Evolutionary conservation across 2,888 invertebrate genomes (phyloP), one percentile per base, ranked within the genome.

Genomic region (Blomia tropicalis): DNA sequence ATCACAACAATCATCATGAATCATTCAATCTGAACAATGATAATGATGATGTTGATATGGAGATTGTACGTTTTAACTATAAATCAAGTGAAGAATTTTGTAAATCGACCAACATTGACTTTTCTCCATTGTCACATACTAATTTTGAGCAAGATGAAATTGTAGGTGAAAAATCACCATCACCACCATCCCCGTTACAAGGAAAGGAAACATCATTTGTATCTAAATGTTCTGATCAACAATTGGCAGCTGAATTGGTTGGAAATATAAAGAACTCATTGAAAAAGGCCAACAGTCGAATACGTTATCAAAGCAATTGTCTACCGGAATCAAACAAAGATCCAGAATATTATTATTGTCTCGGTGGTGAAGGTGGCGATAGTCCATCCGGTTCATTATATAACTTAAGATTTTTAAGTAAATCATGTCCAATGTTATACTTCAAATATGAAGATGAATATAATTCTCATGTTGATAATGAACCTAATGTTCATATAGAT

Each of bases 271-370:
- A 58, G 22, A 44, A 17, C 51, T 58, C 59, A 25, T 41, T 58
- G 19, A 58, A 41, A 58, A n/a, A 58, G 2, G 51, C 36, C 11
- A 58, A 58, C 36, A 41, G 23, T 4, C 2, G 59, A 7, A 32
- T 58, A 19, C 36, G 59, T 22, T 58, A 58, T 43, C 59, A 58
- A 43, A 58, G 59, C 41, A 14, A 58, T 43, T 58, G 59, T 41
- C 22, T 44, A 22, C 47, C 44, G 2, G 36, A 32, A 29, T 22
- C 59, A 3, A n/a, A 43, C 23, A 2, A 14, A 5, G 4, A 41
- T 14, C n/a, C 4, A 14, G 44, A 58, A 23, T 51, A 19, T 27
- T 3, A 30, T 36, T 14, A 22, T 56, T n/a, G n/a, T n/a, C n/a
- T n/a, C n/a, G n/a, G n/a, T n/a, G n/a, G n/a, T n/a, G n/a, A n/a